Evolutionary conservation across 2,113 vertebrate species (phyloP), one percentile per base, ranked within the genome.

Genomic region (Eptesicus fuscus): DNA sequence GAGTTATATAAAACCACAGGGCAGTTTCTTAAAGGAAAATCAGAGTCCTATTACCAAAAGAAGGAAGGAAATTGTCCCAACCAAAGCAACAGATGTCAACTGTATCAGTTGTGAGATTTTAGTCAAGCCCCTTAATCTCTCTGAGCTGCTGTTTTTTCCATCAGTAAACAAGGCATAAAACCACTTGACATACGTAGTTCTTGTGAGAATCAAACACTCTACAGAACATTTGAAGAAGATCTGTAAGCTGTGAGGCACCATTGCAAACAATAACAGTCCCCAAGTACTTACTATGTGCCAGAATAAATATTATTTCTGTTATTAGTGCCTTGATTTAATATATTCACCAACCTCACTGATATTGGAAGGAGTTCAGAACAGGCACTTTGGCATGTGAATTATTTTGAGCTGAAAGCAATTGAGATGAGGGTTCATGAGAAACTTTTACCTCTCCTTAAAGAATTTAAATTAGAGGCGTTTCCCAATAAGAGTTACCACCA

Each of bases 261-360:
- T 23, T 80, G 22, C 22, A 92, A 95, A 92, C 69, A 91, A 40
- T 0, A 86, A 23, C 49, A 87, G 35, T 13, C 69, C 22, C 47
- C 92, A 56, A 77, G 25, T 63, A 78, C 25, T 47, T 63, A 69
- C 3, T 87, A 35, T 18, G 10, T 63, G 6, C 14, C 61, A 80
- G 30, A 37, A 90, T 17, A 94, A 83, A n/a, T 79, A 78, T 25
- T 80, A 67, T 84, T 80, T 91, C 56, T 91, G 17, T 71, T 90
- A 84, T 73, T 86, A 67, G 20, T 74, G 42, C 20, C 32, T 76
- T 76, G 16, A 12, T 76, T 53, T 37, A n/a, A 83, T 65, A 65
- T 42, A 49, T 25, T 84, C 49, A 84, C 44, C 71, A 70, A 42
- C 9, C 35, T 76, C 37, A 83, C 49, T 49, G 63, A 9, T 12